These are phyloP conservation scores for Sus cebifrons DNA, from an alignment of 2,797 vertebrate genomes.

Conservation along the genomic window DNA sequence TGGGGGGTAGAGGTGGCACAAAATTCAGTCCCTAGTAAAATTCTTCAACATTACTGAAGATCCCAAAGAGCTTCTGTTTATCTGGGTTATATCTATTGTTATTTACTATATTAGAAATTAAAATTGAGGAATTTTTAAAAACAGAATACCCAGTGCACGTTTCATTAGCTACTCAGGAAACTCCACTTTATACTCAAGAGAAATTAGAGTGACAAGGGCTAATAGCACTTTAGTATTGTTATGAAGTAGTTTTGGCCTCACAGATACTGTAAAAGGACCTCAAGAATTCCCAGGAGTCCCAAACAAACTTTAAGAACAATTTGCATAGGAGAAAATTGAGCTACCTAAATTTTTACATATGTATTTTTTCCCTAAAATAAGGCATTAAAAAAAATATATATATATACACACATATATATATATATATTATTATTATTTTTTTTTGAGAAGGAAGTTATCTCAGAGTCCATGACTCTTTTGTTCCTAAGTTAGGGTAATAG, in stretches of 20 bases:
- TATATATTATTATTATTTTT: not conserved
- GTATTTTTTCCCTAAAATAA: not conserved
- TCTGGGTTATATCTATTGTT: not conserved
- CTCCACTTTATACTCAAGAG: not conserved
- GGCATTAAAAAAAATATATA: not conserved
- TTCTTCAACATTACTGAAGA: not conserved
- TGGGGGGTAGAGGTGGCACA: not conserved
- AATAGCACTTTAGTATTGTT: not conserved
- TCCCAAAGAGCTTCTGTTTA: not conserved
- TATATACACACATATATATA: no score
- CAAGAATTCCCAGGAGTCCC: not conserved
- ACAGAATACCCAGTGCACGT: not conserved
- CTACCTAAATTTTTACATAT: not conserved
- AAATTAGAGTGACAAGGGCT: not conserved
- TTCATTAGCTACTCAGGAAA: conserved; percentile 33
- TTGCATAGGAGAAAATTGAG: not conserved
- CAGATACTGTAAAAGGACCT: not conserved
- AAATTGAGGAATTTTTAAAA: not conserved
- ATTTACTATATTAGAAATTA: not conserved
- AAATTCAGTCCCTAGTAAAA: not conserved
- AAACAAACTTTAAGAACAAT: not conserved
- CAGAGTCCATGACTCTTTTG: not conserved
- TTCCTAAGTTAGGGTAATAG: not conserved
- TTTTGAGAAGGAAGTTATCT: not conserved
- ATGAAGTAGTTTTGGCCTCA: conserved; percentile 6